Evolutionary conservation across 2,113 vertebrate species (phyloP), one percentile per base, ranked within the genome.

Genomic region (Sakesphorus luctuosus): DNA sequence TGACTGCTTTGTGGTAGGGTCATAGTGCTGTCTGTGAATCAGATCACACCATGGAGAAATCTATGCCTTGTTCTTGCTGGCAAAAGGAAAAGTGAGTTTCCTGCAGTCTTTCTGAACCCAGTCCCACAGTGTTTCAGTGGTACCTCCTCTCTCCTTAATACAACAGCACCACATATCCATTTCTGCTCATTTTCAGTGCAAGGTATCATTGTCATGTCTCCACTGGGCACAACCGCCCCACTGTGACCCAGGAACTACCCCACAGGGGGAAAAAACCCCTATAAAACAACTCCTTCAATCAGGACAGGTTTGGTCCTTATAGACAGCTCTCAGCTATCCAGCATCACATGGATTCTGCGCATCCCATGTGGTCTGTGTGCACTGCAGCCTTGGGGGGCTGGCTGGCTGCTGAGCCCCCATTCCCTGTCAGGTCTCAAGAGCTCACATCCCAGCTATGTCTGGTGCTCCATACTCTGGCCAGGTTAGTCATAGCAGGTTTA

Each of bases 201-300:
- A n/a, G 47, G 36, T 31, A 31, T 18, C n/a, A n/a, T 35, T 47
- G 35, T 11, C 10, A 35, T 46, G 25, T 74, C 61, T 87, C 66
- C 55, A 23, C 26, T 7, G 8, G 53, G n/a, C 35, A 50, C 56
- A 79, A 40, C 40, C 1, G 1, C 28, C 12, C n/a, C 36, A 23
- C 13, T 33, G 16, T 40, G 43, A 12, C 24, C 31, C 43, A 24
- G 23, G 10, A 76, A 26, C 25, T 29, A 68, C 23, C 25, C 5
- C 13, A 20, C 8, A 13, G 25, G 1, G 7, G 23, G 26, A 0
- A 24, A 62, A 46, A n/a, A 7, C 4, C 0, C 8, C 50, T 28
- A 15, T 20, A 69, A 73, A 95, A 66, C 28, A 84, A 7, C 10
- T 83, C 25, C 28, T 13, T 11, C 40, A 67, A 13, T 31, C 24